A percentile compares a stretch with the other conserved stretches of the same genome.
phyloP scores from a whole-genome alignment of 2,797 vertebrate species.

The Agapornis canus region DNA sequence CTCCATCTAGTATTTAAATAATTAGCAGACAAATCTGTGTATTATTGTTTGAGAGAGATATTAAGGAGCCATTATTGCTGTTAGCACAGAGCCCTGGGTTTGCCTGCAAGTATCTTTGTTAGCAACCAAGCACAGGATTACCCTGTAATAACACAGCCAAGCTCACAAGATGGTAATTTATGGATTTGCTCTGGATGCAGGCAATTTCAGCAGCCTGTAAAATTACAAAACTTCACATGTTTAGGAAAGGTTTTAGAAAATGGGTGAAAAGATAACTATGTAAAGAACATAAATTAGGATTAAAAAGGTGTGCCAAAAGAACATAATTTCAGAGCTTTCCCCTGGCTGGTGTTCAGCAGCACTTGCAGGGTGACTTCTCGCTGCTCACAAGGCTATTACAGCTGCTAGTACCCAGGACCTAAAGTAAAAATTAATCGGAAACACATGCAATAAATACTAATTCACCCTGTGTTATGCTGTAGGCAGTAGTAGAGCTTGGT shows the following conservation, averaged over 20 bases:
- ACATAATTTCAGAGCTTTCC: accelerated
- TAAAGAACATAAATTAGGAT: accelerated
- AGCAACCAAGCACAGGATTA: not conserved
- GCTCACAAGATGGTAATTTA: not conserved
- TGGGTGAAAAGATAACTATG: accelerated
- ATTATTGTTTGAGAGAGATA: not conserved
- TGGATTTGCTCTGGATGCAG: not conserved
- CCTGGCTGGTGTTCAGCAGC: not conserved
- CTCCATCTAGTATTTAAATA: not conserved
- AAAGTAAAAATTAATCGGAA: accelerated
- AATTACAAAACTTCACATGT: accelerated
- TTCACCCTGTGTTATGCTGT: accelerated
- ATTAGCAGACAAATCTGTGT: not conserved
- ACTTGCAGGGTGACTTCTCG: not conserved
- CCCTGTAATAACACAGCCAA: not conserved
- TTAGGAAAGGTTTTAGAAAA: not conserved
- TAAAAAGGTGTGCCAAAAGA: accelerated
- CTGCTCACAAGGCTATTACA: accelerated
- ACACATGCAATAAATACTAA: accelerated
- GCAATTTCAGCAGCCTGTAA: not conserved
- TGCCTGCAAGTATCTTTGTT: not conserved
- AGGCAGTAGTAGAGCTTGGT: not conserved
- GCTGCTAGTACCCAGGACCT: not conserved
- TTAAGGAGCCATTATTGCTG: not conserved
- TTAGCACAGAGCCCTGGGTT: not conserved